Conservation (phyloP, 2,888 invertebrate species). For the Mythimna ferrago region DNA sequence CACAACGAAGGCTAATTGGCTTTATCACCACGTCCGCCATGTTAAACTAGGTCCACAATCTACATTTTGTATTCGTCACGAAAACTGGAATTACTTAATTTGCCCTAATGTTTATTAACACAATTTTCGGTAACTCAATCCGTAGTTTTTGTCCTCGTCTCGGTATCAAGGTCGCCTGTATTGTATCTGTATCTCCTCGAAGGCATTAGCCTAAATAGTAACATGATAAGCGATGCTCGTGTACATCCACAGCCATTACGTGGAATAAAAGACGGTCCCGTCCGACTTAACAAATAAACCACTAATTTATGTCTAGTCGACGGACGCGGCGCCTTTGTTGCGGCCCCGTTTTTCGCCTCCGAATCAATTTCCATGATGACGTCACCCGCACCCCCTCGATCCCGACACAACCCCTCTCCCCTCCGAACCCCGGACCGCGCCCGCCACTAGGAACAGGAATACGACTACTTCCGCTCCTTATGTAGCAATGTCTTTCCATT, state of each 20-base stretch:
- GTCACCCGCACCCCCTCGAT: slow-evolving; percentile 77
- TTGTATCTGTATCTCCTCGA: slow-evolving; percentile 52
- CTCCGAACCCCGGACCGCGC: slow-evolving; percentile 63
- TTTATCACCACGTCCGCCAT: slow-evolving; percentile 67
- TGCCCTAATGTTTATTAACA: slow-evolving; percentile 47
- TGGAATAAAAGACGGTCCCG: slow-evolving; percentile 75
- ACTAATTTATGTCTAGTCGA: slow-evolving; percentile 84
- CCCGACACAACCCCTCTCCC: slow-evolving; percentile 60
- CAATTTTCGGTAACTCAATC: slow-evolving; percentile 46
- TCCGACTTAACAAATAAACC: slow-evolving; percentile 80
- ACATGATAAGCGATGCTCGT: slow-evolving; percentile 72
- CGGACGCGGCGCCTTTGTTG: slow-evolving; percentile 83
- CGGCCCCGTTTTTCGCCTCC: slow-evolving; percentile 87
- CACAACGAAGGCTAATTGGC: slow-evolving; percentile 68
- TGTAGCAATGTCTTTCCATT: slow-evolving; percentile 77
- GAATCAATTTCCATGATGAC: slow-evolving; percentile 89
- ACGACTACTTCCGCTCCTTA: slow-evolving; percentile 82
- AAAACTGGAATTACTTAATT: slow-evolving; percentile 53
- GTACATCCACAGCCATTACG: slow-evolving; percentile 71
- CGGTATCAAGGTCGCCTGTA: slow-evolving; percentile 60
- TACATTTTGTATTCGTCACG: slow-evolving; percentile 44
- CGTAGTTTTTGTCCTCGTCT: slow-evolving; percentile 49
- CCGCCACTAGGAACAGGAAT: slow-evolving; percentile 78
- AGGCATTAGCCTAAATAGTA: slow-evolving; percentile 69
- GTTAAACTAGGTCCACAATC: slow-evolving; percentile 45